Evolutionary conservation across 2,797 vertebrate genomes (phyloP).

Genomic region (Gastrophryne carolinensis): DNA sequence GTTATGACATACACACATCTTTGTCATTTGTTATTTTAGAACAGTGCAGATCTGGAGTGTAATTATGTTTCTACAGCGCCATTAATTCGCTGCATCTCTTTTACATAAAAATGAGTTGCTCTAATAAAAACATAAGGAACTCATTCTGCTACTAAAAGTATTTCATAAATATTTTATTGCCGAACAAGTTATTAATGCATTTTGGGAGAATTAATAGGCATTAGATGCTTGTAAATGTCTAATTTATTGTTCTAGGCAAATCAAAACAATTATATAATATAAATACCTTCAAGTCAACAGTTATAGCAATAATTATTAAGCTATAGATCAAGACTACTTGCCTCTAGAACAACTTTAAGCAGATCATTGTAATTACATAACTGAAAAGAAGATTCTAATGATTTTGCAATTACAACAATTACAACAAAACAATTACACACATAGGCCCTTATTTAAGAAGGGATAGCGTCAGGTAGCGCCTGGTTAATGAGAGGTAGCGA

Average conservation of each 20-base stretch:
- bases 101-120: background rate
- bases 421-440: background rate
- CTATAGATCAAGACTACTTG: constrained; percentile 17
- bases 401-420: background rate
- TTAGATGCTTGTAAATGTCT: constrained; percentile 8
- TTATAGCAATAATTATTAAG: constrained; percentile 23
- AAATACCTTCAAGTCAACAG: constrained; percentile 14
- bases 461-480: too few species aligned
- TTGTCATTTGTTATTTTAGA: background rate
- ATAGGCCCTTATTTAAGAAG: too few species aligned
- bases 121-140: constrained; percentile 8
- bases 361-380: constrained; percentile 10
- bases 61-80: background rate
- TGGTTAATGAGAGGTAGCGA: too few species aligned
- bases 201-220: constrained; percentile 22
- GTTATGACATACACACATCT: too few species aligned
- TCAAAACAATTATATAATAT: constrained; percentile 29
- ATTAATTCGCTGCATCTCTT: constrained; percentile 10
- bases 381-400: background rate
- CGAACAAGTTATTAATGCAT: constrained; percentile 34
- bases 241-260: constrained; percentile 21
- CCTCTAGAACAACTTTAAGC: background rate
- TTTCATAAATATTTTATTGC: constrained; percentile 38
- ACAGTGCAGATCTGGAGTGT: background rate
- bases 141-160: constrained; percentile 8